A percentile compares a stretch with the other conserved stretches of the same genome.
phyloP scores from a whole-genome alignment of 2,888 invertebrate species.

The Lasioglossum villosulum region DNA sequence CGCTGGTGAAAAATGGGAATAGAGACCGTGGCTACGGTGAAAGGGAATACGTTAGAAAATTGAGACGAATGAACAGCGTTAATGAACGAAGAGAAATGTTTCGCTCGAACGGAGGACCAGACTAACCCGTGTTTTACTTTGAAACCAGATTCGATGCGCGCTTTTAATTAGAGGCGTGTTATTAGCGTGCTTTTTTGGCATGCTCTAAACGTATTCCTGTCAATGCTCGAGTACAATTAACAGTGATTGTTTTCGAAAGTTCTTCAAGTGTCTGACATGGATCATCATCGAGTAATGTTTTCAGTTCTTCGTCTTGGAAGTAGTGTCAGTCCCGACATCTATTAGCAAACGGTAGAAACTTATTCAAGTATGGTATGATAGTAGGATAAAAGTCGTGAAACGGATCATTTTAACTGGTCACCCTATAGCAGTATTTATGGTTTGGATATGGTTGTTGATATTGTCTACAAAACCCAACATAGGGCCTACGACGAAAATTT shows the following conservation, averaged over 20 bases:
- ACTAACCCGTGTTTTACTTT: not conserved
- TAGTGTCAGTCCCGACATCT: not conserved
- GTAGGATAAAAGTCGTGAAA: not conserved
- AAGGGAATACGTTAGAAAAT: constrained; percentile 36
- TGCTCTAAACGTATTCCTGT: no score
- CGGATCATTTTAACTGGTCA: not conserved
- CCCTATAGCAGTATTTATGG: no score
- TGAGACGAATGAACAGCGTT: constrained; percentile 51
- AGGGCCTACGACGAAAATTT: no score
- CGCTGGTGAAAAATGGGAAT: constrained; percentile 15
- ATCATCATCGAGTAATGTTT: no score
- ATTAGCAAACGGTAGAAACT: not conserved
- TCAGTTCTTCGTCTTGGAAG: no score
- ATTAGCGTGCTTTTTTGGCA: not conserved
- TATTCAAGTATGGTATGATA: not conserved
- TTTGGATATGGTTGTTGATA: no score
- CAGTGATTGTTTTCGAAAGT: not conserved
- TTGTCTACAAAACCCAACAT: no score
- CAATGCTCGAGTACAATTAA: not conserved
- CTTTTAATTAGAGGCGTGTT: not conserved
- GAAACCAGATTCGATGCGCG: not conserved
- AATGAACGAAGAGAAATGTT: constrained; percentile 42
- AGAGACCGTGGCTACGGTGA: constrained; percentile 13
- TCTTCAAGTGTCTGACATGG: not conserved
- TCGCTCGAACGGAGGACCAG: constrained; percentile 14